Base-by-base conservation (phyloP, 2,113 vertebrate genomes). In the Hemicordylus capensis region DNA sequence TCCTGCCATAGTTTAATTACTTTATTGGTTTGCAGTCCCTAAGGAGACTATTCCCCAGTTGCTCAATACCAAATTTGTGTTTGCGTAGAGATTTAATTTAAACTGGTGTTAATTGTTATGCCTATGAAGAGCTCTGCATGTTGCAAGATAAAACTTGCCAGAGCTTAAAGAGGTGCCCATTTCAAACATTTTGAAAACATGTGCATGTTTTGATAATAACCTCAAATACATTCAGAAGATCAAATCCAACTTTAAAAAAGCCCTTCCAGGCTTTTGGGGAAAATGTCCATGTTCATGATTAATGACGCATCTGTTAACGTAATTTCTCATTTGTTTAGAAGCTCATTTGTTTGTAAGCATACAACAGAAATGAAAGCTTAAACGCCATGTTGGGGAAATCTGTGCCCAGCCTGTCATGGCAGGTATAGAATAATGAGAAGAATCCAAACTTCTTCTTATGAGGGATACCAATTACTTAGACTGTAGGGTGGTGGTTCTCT, bases 11-110 rank as follows among this genome's bases (percentile, higher is more conserved):
- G 39, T 88, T 92, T 85, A 80, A 88, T 69, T 83, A 19, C 24
- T 2, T 89, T 89, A 76, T 14, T 83, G 19, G 64, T 79, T 87
- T 88, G 79, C 61, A 5, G 76, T 87, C 83, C 61, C 11, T 34
- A 85, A 86, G 83, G 51, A 91, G 66, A 87, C 58, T 79, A 88
- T 87, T 84, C 76, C 34, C n/a, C 76, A 75, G 51, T 24, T 85
- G 1, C 4, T 89, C 63, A 59, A 86, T 15, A 1, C 26, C 31
- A 84, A 85, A 73, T 83, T 66, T 74, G 0, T 87, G 19, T 92
- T 93, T 93, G 59, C n/a, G 51, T 79, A 80, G 44, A 14, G n/a
- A 88, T 93, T 86, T 80, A 81, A 87, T 83, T 87, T 74, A 89
- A 89, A 69, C 72, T 87, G 74, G 19, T 82, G 15, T 31, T 86